Evolutionary conservation across 2,797 vertebrate species (phyloP).

Genomic region (Eleutherodactylus coqui): DNA sequence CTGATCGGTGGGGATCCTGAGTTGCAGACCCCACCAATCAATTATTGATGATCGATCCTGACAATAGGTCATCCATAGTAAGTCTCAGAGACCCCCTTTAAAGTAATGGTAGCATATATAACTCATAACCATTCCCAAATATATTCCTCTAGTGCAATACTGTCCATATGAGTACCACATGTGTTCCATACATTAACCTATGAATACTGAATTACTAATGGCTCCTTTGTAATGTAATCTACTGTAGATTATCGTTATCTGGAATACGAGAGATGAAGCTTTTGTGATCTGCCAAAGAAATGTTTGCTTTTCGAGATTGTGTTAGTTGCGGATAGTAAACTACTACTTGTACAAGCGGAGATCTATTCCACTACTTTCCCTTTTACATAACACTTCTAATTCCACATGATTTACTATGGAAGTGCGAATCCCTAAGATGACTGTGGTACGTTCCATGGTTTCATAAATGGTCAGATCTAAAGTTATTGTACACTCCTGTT

Average conservation of each 20-base stretch:
- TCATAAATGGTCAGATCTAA: no score
- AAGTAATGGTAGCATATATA: neutral
- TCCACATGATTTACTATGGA: no score
- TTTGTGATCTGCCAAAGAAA: neutral
- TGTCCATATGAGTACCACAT: neutral
- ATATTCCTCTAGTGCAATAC: neutral
- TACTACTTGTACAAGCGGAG: neutral
- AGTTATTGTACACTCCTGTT: no score
- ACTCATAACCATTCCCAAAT: neutral
- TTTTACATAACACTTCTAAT: neutral
- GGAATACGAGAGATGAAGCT: neutral
- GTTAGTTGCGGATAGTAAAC: neutral
- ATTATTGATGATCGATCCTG: no score
- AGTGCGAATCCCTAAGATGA: no score
- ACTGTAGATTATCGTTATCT: neutral
- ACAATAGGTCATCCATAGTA: no score
- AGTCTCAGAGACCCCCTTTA: no score
- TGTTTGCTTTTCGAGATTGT: neutral
- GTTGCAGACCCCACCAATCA: no score
- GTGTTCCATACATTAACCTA: neutral
- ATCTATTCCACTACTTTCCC: neutral
- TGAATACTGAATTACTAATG: neutral
- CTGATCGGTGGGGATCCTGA: no score
- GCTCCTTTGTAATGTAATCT: conserved; percentile 1
- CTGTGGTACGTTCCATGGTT: no score